A percentile compares a stretch with the other conserved stretches of the same genome.
phyloP scores from a whole-genome alignment of 2,113 vertebrate genomes.

The Anhinga rufa region DNA sequence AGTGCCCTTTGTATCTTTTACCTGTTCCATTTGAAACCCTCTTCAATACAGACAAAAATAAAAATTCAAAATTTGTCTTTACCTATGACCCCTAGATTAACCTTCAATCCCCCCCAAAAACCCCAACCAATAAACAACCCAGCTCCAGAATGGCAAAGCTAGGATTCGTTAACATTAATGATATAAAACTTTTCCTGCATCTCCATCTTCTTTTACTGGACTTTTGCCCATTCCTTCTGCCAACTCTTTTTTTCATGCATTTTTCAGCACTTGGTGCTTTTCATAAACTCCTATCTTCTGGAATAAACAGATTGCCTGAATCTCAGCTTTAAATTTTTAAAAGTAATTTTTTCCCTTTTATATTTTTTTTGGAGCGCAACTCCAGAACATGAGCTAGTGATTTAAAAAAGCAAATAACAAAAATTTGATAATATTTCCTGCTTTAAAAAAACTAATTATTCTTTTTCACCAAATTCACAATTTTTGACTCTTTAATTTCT shows the following conservation, averaged over 20 bases:
- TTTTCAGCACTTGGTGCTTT: not conserved
- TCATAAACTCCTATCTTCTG: not conserved
- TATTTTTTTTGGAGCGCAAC: not conserved
- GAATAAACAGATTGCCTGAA: not conserved
- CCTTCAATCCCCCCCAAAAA: rapidly evolving
- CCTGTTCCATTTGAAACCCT: not conserved
- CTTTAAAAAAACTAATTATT: not conserved
- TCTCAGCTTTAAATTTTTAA: not conserved
- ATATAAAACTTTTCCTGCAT: not conserved
- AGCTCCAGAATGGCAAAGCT: not conserved
- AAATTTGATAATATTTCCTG: not conserved
- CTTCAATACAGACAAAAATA: not conserved
- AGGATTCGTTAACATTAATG: not conserved
- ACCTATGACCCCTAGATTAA: not conserved
- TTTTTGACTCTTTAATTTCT: not conserved
- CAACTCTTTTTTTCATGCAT: not conserved
- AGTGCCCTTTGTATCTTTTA: not conserved
- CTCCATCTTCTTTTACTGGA: not conserved
- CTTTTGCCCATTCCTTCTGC: not conserved
- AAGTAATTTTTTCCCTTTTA: not conserved
- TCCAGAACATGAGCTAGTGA: not conserved
- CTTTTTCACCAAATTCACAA: not conserved
- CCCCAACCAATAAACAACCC: not conserved
- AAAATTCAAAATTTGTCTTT: not conserved
- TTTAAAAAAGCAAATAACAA: not conserved